phyloP scores from a whole-genome alignment of 2,113 vertebrate genomes.

The Bubo blakistoni region DNA sequence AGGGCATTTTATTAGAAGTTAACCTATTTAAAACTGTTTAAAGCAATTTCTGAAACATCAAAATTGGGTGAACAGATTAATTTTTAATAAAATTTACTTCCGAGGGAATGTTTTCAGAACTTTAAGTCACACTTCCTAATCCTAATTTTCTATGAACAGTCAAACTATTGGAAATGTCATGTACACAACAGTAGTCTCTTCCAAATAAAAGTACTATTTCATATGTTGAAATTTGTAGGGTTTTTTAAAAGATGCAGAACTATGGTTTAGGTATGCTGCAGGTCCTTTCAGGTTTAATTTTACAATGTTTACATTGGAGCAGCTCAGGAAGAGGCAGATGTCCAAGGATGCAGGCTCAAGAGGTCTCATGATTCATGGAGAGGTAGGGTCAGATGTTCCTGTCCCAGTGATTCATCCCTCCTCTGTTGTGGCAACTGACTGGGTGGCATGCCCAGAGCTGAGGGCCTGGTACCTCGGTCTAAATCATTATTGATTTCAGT shows the following conservation, averaged over 20 bases:
- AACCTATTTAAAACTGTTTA: neutral
- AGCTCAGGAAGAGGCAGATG: neutral
- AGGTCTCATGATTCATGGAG: constrained; percentile 21
- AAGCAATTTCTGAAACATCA: neutral
- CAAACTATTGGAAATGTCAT: neutral
- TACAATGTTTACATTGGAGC: neutral
- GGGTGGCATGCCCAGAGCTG: constrained; percentile 14
- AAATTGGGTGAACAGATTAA: neutral
- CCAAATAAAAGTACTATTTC: neutral
- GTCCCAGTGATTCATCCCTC: constrained; percentile 20
- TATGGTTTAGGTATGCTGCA: neutral
- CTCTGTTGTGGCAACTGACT: neutral
- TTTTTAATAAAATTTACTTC: neutral
- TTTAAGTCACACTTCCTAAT: neutral
- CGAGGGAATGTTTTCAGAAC: neutral
- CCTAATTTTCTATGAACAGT: neutral
- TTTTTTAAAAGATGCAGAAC: neutral
- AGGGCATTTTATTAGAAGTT: neutral
- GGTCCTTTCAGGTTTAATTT: constrained; percentile 1
- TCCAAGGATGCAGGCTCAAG: constrained; percentile 4
- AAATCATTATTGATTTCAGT: constrained; percentile 60
- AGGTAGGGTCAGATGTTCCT: neutral
- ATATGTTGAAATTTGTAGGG: neutral
- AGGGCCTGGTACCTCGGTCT: neutral
- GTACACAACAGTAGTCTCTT: neutral